Evolutionary conservation across 2,797 vertebrate species (phyloP), one percentile per base, ranked within the genome.

Genomic region (Cuculus canorus): DNA sequence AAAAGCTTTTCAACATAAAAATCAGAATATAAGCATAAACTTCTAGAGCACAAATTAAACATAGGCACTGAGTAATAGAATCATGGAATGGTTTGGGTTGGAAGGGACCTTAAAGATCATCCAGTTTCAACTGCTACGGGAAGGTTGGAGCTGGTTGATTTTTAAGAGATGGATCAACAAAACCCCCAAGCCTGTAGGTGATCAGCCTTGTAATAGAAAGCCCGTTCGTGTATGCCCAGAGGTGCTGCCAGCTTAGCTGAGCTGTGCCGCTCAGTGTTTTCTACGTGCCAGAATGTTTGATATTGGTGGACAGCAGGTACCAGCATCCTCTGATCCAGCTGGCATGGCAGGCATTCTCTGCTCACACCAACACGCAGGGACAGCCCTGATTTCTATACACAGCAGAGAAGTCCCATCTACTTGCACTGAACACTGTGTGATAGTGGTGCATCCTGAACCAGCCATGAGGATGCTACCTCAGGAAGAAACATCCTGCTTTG

Each of bases 341-440:
- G 41, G 30, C 52, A 47, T 19, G 56, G 47, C n/a, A 76, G 47
- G 8, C 60, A 2, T 66, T 73, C 22, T 65, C 43, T 71, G 19
- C 43, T 87, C 43, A 27, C 11, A 5, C 15, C 60, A 17, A 33
- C 7, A 1, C 13, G 5, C 59, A 66, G 30, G 16, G 17, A 70
- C 28, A 45, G 33, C 35, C 27, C 33, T 33, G 37, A 14, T 89
- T 80, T 53, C 56, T 80, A 1, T 6, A 60, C 33, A 24, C 11
- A 47, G 12, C 6, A 8, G 5, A 68, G 76, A 18, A 64, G 28
- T 71, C n/a, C 69, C 18, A 24, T 59, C 4, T 9, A 18, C 22
- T 81, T 45, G 52, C 17, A 17, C 19, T 61, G 60, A 66, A 47
- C 45, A 28, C 27, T 10, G 27, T 0, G 0, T 45, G 18, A 2